phyloP scores from a whole-genome alignment of 2,113 vertebrate species.

The Pygathrix nemaeus region DNA sequence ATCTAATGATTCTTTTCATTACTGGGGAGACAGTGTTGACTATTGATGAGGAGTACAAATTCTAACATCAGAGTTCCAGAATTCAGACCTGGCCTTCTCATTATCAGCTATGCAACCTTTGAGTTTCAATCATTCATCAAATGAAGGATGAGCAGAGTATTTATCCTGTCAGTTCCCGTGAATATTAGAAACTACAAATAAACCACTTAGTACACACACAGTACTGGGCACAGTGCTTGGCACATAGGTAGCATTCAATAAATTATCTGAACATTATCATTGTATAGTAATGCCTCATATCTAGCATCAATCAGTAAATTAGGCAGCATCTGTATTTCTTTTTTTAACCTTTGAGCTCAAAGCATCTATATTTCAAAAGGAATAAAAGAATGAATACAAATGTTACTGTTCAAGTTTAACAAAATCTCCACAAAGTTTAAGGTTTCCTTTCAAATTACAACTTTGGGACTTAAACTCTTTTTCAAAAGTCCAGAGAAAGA shows the following conservation, averaged over 20 bases:
- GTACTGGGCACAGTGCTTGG: background rate
- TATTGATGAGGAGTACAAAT: background rate
- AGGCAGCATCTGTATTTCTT: background rate
- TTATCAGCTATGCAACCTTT: background rate
- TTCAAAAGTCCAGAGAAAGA: background rate
- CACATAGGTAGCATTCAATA: background rate
- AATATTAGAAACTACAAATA: constrained; percentile 5
- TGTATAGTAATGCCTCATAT: background rate
- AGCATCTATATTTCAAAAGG: background rate
- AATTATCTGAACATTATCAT: background rate
- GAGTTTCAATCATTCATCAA: background rate
- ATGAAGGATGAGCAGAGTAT: constrained; percentile 18
- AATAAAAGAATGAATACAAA: constrained; percentile 13
- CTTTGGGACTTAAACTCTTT: background rate
- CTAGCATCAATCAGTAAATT: background rate
- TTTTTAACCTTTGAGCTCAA: too few relatives aligned
- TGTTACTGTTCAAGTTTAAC: background rate
- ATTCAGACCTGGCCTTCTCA: constrained; percentile 36
- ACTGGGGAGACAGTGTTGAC: background rate
- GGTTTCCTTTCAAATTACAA: constrained; percentile 14
- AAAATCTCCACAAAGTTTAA: background rate
- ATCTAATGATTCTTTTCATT: constrained; percentile 19
- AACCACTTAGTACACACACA: background rate
- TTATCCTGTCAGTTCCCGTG: background rate
- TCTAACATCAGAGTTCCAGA: constrained; percentile 28